Percentiles rank a stretch among this genome's conserved stretches.
Evolutionary conservation across 2,797 vertebrate species (phyloP).

Genomic region (Corythornis leucogaster): DNA sequence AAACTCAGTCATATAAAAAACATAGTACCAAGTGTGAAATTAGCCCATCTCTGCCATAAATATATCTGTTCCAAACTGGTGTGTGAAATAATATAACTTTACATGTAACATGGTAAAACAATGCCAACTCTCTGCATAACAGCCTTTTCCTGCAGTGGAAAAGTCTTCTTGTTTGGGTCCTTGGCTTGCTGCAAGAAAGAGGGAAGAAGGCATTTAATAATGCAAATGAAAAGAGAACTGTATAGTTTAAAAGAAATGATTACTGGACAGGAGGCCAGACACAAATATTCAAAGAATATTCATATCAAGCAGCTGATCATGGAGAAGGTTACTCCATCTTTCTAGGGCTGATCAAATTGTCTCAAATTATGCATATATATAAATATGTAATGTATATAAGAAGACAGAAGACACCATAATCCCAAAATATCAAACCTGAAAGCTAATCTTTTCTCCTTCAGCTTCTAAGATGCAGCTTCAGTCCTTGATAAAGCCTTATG

Average conservation of each 20-base stretch:
- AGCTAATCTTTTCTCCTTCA: background rate
- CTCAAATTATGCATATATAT: background rate
- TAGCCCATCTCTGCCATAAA: background rate
- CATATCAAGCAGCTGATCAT: background rate
- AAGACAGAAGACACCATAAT: background rate
- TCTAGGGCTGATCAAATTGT: background rate
- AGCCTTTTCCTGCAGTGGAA: background rate
- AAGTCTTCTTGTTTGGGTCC: background rate
- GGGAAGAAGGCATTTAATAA: background rate
- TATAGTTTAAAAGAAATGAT: conserved; percentile 2
- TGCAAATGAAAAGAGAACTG: background rate
- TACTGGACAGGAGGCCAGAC: background rate
- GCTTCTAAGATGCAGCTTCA: background rate
- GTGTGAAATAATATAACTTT: background rate
- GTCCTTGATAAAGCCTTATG: background rate
- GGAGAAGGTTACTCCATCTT: background rate
- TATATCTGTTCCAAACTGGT: background rate
- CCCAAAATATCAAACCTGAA: background rate
- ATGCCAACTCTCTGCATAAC: background rate
- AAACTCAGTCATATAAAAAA: conserved; percentile 26
- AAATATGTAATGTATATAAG: background rate
- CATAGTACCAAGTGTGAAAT: background rate
- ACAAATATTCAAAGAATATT: background rate
- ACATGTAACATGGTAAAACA: background rate
- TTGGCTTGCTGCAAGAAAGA: background rate